Base-by-base conservation (phyloP, 2,888 invertebrate genomes). In the Chrysopilus asiliformis region DNA sequence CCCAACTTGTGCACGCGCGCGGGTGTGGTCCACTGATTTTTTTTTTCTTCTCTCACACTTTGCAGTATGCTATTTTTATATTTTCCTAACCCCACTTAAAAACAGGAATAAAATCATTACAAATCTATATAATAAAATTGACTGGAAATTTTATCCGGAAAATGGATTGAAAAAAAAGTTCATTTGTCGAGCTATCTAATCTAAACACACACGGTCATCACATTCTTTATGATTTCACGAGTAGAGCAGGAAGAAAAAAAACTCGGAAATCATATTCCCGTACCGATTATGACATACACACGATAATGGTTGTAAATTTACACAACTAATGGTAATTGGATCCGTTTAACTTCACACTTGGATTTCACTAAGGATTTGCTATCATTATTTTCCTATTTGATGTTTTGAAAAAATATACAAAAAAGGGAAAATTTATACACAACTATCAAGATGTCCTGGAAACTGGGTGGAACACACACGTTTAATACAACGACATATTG, bases 21-120 rank as follows among this genome's bases (percentile, higher is more conserved):
- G 59, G 59, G 59, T 60, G 59, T 60, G 59, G 59, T 58, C 58
- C 55, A 52, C 45, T n/a, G n/a, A n/a, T n/a, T n/a, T n/a, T n/a
- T n/a, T n/a, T n/a, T n/a, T n/a, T n/a, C n/a, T n/a, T n/a, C n/a
- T n/a, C n/a, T n/a, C n/a, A n/a, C n/a, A n/a, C n/a, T n/a, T n/a
- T n/a, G n/a, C n/a, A n/a, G n/a, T n/a, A n/a, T n/a, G n/a, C n/a
- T n/a, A n/a, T n/a, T n/a, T n/a, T n/a, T n/a, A n/a, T n/a, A n/a
- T n/a, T n/a, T n/a, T n/a, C n/a, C n/a, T n/a, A n/a, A n/a, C n/a
- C n/a, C n/a, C n/a, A n/a, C n/a, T n/a, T n/a, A n/a, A n/a, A n/a
- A n/a, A 22, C 29, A 8, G 6, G 17, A 29, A 14, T 14, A 29
- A 14, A 10, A 12, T 29, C 10, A 26, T 14, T 24, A 26, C 6